phyloP scores from a whole-genome alignment of 2,888 invertebrate genomes.

The Erebia palarica region DNA sequence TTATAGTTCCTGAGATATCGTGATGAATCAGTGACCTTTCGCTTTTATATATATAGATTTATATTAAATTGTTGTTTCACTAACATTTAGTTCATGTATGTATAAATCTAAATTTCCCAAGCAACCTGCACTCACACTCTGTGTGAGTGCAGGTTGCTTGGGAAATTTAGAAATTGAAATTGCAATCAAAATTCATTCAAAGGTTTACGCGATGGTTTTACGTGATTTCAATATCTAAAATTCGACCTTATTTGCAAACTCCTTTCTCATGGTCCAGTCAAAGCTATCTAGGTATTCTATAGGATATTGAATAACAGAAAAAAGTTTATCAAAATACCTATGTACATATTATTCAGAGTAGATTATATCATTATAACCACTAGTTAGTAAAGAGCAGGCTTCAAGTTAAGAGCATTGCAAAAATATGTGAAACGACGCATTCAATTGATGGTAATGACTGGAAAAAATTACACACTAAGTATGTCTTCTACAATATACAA shows the following conservation, averaged over 20 bases:
- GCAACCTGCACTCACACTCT: too few relatives aligned
- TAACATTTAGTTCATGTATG: too few relatives aligned
- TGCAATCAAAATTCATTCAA: not conserved
- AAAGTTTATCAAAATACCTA: too few relatives aligned
- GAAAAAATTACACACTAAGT: not conserved
- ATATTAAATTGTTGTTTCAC: too few relatives aligned
- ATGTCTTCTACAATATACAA: constrained; percentile 8
- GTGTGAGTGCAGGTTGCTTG: too few relatives aligned
- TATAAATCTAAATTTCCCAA: not conserved
- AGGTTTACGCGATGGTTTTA: not conserved
- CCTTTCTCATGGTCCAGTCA: not conserved
- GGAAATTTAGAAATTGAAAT: too few relatives aligned
- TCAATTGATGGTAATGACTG: constrained; percentile 3
- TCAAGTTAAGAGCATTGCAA: not conserved
- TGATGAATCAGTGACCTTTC: too few relatives aligned
- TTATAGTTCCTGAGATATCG: too few relatives aligned
- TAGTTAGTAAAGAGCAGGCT: not conserved
- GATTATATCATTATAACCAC: too few relatives aligned
- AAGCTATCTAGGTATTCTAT: not conserved
- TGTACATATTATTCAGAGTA: too few relatives aligned
- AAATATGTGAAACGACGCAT: not conserved
- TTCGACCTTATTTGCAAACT: not conserved
- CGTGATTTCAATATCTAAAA: not conserved
- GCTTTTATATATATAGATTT: too few relatives aligned
- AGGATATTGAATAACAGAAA: not conserved